phyloP scores from a whole-genome alignment of 2,113 vertebrate species.

The Platysternon megacephalum region DNA sequence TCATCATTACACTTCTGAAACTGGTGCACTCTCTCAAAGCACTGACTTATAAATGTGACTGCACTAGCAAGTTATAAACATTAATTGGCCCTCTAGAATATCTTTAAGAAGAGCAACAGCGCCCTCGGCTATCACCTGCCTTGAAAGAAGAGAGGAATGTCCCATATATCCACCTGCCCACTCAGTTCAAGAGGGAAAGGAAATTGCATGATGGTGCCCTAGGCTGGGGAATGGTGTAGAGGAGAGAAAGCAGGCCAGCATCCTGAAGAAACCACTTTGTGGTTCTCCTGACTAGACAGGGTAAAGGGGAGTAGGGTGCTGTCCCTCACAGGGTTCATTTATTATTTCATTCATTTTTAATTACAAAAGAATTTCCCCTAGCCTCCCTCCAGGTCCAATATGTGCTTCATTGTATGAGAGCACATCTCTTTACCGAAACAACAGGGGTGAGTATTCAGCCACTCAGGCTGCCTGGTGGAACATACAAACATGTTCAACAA shows the following conservation, averaged over 20 bases:
- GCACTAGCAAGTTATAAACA: neutral
- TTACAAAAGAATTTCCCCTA: neutral
- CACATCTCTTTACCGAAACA: rapidly evolving
- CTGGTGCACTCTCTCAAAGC: neutral
- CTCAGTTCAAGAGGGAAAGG: neutral
- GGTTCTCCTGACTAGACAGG: rapidly evolving
- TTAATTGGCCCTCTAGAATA: neutral
- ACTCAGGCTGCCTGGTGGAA: rapidly evolving
- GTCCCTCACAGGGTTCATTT: neutral
- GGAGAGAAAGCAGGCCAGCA: neutral
- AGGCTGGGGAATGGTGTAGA: neutral
- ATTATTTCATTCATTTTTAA: rapidly evolving
- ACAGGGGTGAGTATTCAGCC: rapidly evolving
- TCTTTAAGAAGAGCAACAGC: neutral
- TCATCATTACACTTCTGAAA: neutral
- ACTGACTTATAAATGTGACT: neutral
- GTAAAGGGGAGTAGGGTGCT: neutral
- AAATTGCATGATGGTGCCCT: neutral
- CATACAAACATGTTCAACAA: slow-evolving; percentile 24
- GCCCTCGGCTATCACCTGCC: neutral
- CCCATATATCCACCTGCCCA: neutral
- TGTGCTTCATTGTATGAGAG: rapidly evolving
- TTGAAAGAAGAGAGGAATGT: too few relatives aligned
- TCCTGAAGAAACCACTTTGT: neutral
- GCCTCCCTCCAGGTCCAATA: rapidly evolving